Base-by-base conservation (phyloP, 2,888 invertebrate genomes). In the Ormyrus thymus region DNA sequence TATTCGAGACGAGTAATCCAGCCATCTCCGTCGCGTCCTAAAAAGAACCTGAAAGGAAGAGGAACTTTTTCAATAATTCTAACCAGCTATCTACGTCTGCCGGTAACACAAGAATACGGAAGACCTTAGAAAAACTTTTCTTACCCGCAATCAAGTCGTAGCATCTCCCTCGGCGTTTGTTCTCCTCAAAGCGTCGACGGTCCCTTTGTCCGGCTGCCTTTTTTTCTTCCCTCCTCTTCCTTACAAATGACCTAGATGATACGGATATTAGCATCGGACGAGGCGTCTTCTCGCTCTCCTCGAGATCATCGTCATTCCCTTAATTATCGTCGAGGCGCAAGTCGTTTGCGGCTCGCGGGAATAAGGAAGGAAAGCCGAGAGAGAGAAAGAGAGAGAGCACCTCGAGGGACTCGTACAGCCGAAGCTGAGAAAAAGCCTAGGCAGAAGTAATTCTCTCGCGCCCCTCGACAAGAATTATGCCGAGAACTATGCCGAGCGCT, bases 231-330 rank as follows among this genome's bases (percentile, higher is more conserved):
- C 66, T 4, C 71, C 62, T 58, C 48, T 48, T 64, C 55, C 65
- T 50, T 59, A 66, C 62, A 79, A 74, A 79, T 70, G 74, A 79
- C 74, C 74, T 15, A 70, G 64, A 78, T 65, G 69, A 78, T 74
- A 70, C 65, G 70, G 64, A 70, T 59, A 75, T 79, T 69, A 74
- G 62, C 55, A 13, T 45, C 71, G 56, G 15, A 64, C 65, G 50
- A 58, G 50, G 7, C 50, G 9, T 8, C 2, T 11, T 9, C 0
- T 29, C 66, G 7, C 53, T 59, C 48, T 43, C 29, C 51, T 62
- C 46, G 13, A 72, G 77, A 72, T 78, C 72, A 68, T 72, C 43
- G 65, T 61, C 66, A 11, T 65, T 72, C 72, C 68, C 77, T 72
- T 72, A 78, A 78, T 78, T 73, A 78, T 72, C 68, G 56, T 53